Conservation (phyloP, 2,113 vertebrate species). For the Lasiurus borealis region DNA sequence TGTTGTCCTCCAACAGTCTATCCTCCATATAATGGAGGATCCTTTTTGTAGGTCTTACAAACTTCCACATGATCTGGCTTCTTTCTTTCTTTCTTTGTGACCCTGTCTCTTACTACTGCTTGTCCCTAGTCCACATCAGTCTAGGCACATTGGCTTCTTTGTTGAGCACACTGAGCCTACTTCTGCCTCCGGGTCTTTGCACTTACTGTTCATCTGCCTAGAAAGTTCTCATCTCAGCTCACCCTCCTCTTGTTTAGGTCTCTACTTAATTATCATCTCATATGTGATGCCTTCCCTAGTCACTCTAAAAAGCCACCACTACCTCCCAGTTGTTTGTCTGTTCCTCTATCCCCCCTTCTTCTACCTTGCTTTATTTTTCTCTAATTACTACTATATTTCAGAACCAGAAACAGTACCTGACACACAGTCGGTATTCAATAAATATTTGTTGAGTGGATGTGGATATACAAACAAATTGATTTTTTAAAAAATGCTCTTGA, state of each 20-base stretch:
- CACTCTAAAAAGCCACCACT: neutral
- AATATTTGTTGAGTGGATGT: slow-evolving; percentile 13
- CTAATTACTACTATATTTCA: neutral
- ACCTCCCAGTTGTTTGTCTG: neutral
- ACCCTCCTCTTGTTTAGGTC: neutral
- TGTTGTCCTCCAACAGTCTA: neutral
- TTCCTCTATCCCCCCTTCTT: neutral
- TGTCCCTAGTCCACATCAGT: neutral
- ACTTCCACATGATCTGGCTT: neutral
- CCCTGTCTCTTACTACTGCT: neutral
- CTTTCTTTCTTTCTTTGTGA: neutral
- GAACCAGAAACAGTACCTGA: neutral
- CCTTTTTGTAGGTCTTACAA: neutral
- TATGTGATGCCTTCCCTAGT: neutral
- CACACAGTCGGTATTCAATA: neutral
- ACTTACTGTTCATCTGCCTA: neutral
- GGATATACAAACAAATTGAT: neutral
- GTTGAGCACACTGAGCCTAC: neutral
- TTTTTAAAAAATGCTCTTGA: neutral
- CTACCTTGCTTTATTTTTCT: neutral
- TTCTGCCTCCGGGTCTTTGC: neutral
- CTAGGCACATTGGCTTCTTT: neutral
- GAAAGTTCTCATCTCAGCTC: neutral
- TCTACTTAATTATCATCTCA: neutral
- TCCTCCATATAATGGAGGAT: neutral